Base-by-base conservation (phyloP, 2,113 vertebrate genomes). In the Sinosuthora webbiana region DNA sequence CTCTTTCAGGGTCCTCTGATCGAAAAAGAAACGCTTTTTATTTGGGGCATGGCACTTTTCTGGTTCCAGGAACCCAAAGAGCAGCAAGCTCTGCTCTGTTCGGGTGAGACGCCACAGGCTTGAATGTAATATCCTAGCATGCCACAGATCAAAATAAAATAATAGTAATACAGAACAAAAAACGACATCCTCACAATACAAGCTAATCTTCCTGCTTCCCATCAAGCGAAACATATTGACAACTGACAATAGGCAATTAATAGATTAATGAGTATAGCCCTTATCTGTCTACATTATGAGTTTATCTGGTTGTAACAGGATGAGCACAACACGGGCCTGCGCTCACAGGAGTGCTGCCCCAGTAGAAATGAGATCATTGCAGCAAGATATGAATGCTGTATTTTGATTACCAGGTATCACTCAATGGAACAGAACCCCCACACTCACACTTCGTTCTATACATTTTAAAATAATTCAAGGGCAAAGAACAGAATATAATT, bases 261-360 rank as follows among this genome's bases (percentile, higher is more conserved):
- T 96, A 97, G 96, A 97, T 97, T 96, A 97, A 97, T 96, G 95
- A 95, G 96, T 86, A 93, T 82, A 93, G 91, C 80, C 68, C 97
- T 97, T 97, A 97, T 97, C 97, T 94, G 80, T 94, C 90, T 92
- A 47, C 95, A 96, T 97, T 96, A 94, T 94, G 95, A 96, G 91
- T 97, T 97, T 97, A 97, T 97, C 97, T 97, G 95, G 94, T 97
- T 96, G 96, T 95, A 93, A 96, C 97, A 97, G 97, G 95, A 95
- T 89, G 95, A 97, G 84, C 83, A 93, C 84, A 93, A 94, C 93
- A 95, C 8, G 56, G 69, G 89, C 80, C 90, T 93, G 79, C n/a
- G 87, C 91, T 93, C 94, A 75, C 93, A 93, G 92, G 90, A 94
- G 83, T 87, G 77, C 79, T 87, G 95, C 96, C 97, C 97, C 96